Conservation (phyloP, 2,888 invertebrate species). For the Tigriopus californicus region DNA sequence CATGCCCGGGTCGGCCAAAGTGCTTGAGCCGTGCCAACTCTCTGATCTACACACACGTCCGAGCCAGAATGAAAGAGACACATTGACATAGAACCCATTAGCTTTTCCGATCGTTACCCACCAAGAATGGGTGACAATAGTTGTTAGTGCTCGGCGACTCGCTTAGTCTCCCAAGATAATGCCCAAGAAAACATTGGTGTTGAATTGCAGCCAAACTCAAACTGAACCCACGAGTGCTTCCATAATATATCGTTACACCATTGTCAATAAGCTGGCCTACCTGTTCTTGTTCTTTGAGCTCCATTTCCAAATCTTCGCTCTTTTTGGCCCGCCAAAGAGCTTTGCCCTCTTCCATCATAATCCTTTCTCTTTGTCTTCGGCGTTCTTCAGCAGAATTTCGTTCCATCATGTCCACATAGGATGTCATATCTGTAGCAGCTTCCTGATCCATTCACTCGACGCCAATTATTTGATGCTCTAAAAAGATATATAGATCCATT, state of each 20-base stretch:
- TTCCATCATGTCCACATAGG: slow-evolving; percentile 16
- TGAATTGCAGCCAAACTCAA: too few species aligned
- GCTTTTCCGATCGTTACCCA: background rate
- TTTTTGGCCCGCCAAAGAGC: slow-evolving; percentile 13
- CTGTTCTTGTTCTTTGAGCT: slow-evolving; percentile 10
- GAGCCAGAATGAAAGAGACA: background rate
- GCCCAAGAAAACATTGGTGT: too few species aligned
- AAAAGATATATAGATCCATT: too few species aligned
- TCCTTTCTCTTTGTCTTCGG: slow-evolving; percentile 9
- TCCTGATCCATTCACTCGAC: background rate
- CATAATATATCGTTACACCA: background rate
- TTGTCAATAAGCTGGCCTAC: background rate
- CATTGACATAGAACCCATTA: background rate
- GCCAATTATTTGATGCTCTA: too few species aligned
- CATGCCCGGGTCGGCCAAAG: slow-evolving; percentile 13
- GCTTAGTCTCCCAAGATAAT: background rate
- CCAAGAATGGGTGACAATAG: background rate
- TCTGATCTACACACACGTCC: background rate
- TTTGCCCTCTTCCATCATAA: slow-evolving; percentile 15
- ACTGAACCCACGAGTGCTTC: too few species aligned
- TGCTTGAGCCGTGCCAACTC: slow-evolving; percentile 3
- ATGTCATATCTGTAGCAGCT: background rate
- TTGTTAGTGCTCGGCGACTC: background rate
- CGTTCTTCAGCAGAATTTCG: slow-evolving; percentile 1
- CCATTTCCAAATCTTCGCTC: slow-evolving; percentile 7